A percentile compares a stretch with the other conserved stretches of the same genome.
These are phyloP conservation scores for Dipodomys stephensi DNA, from an alignment of 2,113 vertebrate genomes.

Conservation along the genomic window DNA sequence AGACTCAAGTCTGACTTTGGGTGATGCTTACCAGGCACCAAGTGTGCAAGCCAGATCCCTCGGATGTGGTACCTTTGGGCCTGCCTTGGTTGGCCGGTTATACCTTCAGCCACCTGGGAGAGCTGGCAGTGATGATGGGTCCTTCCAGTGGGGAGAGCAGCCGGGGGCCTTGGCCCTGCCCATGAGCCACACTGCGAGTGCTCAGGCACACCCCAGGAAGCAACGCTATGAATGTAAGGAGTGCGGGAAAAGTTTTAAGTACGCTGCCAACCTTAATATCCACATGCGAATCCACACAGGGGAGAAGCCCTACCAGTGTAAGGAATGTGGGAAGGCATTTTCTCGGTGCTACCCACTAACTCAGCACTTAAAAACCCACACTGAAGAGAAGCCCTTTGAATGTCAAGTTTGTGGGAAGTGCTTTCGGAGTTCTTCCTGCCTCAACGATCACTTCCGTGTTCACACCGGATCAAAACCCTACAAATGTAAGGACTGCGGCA, in stretches of 20 bases:
- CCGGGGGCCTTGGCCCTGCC: neutral
- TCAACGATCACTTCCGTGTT: conserved; percentile 34
- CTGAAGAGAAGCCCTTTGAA: conserved; percentile 44
- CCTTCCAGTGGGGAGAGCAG: neutral
- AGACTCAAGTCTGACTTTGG: neutral
- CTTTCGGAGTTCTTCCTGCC: conserved; percentile 41
- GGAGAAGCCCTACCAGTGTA: conserved; percentile 25
- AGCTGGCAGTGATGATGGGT: neutral
- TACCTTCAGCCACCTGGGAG: neutral
- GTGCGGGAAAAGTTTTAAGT: conserved; percentile 43
- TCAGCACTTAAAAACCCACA: conserved; percentile 49
- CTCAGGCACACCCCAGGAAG: neutral
- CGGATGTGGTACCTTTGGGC: neutral
- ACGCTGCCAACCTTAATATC: conserved; percentile 6
- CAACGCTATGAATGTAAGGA: conserved; percentile 16
- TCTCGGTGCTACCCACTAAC: conserved; percentile 17
- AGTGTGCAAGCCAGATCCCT: neutral
- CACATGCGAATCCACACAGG: conserved; percentile 29
- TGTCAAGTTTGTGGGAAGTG: conserved; percentile 29
- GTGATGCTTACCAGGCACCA: neutral
- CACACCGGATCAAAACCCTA: conserved; percentile 51
- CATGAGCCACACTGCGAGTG: neutral
- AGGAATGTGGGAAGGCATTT: conserved; percentile 49
- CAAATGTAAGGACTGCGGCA: conserved; percentile 57
- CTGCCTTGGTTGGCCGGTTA: neutral